Base-by-base conservation (phyloP, 2,797 vertebrate species). In the Mergus octosetaceus region DNA sequence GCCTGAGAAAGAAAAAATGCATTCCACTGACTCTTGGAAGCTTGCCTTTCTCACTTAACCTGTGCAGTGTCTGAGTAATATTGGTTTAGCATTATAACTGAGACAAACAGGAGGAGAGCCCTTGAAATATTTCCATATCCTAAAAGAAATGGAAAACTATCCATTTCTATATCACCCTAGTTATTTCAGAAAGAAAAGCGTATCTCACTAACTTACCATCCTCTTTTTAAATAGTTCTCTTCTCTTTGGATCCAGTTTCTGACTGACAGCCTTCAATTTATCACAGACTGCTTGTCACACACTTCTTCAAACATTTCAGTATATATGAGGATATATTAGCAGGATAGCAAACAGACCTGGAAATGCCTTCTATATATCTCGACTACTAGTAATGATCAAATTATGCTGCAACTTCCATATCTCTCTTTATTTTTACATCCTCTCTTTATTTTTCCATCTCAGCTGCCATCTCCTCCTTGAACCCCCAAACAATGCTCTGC, bases 101-200 rank as follows among this genome's bases (percentile, higher is more conserved):
- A 73, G 18, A 22, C 77, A 86, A 92, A 70, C 5, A 75, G 57
- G 25, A 53, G 45, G 12, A 71, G 10, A 9, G 7, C 60, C 24
- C 21, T 56, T 36, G 9, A 92, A 90, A 89, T 64, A 22, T 28
- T 76, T 60, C 30, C 7, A 17, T 57, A 57, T 71, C 6, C 28
- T 53, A 53, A 74, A 85, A 89, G 19, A 25, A 91, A 79, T 32
- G 5, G 32, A 68, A 83, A 87, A 56, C 20, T 64, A 74, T 8
- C 17, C 1, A 62, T 49, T 78, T 86, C 38, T 27, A 65, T n/a
- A 38, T 5, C 85, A 53, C 3, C 4, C 70, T n/a, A 70, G 36
- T 28, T 78, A 75, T 36, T 70, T 81, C 43, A 88, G 27, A 25
- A 84, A 91, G 70, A 95, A 94, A 91, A 39, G 18, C 7, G 86